These are phyloP conservation scores for Flexamia atlantica DNA, from an alignment of 2,888 invertebrate genomes.

Conservation along the genomic window DNA sequence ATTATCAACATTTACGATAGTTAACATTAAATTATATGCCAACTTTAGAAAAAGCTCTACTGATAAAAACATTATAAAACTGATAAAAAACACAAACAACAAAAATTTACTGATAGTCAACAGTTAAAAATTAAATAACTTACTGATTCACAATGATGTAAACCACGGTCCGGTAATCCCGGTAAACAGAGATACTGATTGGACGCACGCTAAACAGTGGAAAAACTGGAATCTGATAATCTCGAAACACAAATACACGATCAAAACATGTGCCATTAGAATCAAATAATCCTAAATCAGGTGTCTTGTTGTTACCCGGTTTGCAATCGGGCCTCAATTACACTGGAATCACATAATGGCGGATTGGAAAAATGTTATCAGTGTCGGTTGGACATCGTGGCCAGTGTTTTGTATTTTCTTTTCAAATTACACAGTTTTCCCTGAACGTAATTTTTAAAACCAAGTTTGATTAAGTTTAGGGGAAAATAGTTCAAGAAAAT, in stretches of 20 bases:
- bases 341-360: slow-evolving; percentile 54
- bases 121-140: slow-evolving; percentile 10
- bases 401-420: slow-evolving; percentile 29
- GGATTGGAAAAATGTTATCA: slow-evolving; percentile 44
- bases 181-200: slow-evolving; percentile 25
- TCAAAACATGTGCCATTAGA: slow-evolving; percentile 58
- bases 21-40: no score
- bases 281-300: slow-evolving; percentile 58
- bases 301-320: slow-evolving; percentile 36
- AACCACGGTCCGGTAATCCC: slow-evolving; percentile 20
- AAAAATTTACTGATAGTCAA: not conserved
- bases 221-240: slow-evolving; percentile 47
- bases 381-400: slow-evolving; percentile 11
- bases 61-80: no score
- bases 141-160: not conserved
- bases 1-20: no score
- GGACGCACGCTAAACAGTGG: slow-evolving; percentile 35
- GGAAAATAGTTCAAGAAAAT: no score
- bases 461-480: no score
- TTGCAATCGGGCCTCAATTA: slow-evolving; percentile 48
- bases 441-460: no score
- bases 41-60: no score
- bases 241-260: slow-evolving; percentile 50
- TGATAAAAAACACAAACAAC: no score
- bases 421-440: not conserved